Base-by-base conservation (phyloP, 2,797 vertebrate species). In the Coranthus polyacanthus region DNA sequence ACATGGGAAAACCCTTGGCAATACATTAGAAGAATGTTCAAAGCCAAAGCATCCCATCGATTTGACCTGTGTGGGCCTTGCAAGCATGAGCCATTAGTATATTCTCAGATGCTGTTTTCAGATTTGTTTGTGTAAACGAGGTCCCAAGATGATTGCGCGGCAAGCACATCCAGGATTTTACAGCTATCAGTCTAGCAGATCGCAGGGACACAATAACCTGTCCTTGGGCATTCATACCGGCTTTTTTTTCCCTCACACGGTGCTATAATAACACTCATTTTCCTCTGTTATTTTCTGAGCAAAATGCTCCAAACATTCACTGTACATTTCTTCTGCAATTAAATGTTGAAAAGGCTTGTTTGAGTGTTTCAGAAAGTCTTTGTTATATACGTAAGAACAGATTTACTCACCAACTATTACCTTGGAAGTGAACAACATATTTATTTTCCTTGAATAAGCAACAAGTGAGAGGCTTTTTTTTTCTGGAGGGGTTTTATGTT, bases 11-110 rank as follows among this genome's bases (percentile, higher is more conserved):
- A 92, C 88, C 88, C 86, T 86, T 91, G 91, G 92, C 89, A 91
- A 88, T 85, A 82, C 84, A 89, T 92, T 84, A 91, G 75, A 88
- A 72, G 84, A 83, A 70, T 74, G 78, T 82, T 90, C 75, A 87
- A 85, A 88, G 89, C 86, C 54, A 78, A 81, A 89, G 88, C 81
- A 82, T 72, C 82, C 72, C 88, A 92, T 92, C 78, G 92, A 92
- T 93, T 88, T 93, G 92, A 93, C 92, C 93, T 91, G 87, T 88
- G 90, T 92, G 89, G 92, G 90, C 88, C 88, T 86, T 11, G 49
- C 87, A 83, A 92, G 89, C 75, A 68, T 71, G 78, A 92, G 90
- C 86, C 87, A 93, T 92, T 92, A 89, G 84, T 78, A 73, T 73
- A 81, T 84, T 76, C 78, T 92, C 85, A 88, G 79, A 89, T 87